Percentiles rank a stretch among this genome's conserved stretches.
Conservation (phyloP, 2,113 vertebrate species). For the Cyprinodon tularosa region DNA sequence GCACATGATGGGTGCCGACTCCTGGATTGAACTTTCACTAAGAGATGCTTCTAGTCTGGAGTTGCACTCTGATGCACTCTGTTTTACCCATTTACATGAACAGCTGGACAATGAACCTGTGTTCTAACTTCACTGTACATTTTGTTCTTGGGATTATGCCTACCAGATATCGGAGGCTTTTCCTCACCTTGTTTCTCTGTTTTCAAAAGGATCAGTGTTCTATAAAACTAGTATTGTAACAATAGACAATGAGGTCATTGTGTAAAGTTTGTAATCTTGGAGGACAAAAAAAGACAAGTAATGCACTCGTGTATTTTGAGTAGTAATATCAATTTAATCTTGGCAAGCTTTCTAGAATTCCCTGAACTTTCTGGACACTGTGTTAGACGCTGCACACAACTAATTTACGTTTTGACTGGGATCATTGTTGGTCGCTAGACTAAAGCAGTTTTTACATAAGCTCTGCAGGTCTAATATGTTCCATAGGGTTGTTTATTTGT, state of each 20-base stretch:
- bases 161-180: no score
- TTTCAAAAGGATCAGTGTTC: no score
- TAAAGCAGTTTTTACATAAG: background rate
- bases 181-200: no score
- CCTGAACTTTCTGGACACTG: background rate
- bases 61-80: no score
- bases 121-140: no score
- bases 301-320: background rate
- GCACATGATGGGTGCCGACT: no score
- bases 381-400: slow-evolving; percentile 13
- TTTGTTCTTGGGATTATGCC: no score
- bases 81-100: no score
- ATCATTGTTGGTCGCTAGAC: slow-evolving; percentile 15
- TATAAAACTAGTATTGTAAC: no score
- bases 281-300: background rate
- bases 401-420: slow-evolving; percentile 22
- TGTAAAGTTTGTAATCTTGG: background rate
- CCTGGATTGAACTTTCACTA: no score
- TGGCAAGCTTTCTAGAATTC: slow-evolving; percentile 2
- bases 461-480: background rate
- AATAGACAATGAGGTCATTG: background rate
- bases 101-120: no score
- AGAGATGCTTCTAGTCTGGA: no score
- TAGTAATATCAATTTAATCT: slow-evolving; percentile 16
- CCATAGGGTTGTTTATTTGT: background rate